Base-by-base conservation (phyloP, 2,113 vertebrate species). In the Colius striatus region DNA sequence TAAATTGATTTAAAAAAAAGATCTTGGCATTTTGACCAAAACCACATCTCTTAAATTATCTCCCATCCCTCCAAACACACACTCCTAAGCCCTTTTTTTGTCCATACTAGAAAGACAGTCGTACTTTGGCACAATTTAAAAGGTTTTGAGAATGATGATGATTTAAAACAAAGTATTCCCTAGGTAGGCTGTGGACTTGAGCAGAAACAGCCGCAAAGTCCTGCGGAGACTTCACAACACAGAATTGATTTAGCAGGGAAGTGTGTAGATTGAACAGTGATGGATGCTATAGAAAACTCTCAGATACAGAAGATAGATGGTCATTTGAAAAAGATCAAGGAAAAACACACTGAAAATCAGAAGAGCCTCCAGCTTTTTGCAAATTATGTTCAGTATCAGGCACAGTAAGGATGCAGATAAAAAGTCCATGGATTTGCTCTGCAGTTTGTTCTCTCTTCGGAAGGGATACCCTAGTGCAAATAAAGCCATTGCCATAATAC, bases 131-230 rank as follows among this genome's bases (percentile, higher is more conserved):
- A 96, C 93, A 60, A 85, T 95, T 96, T 95, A 93, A 96, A 94
- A 96, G 90, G 85, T 63, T 94, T 94, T 95, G 48, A 90, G 93
- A 90, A 88, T 71, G 38, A 84, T 75, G 82, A 88, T 93, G 83
- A 92, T 95, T 96, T 96, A 92, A 94, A 96, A 92, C 60, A 91
- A 95, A 94, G 57, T 94, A 92, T 95, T 96, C 93, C 95, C 96
- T 83, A 84, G 75, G 68, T 82, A 68, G 75, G 25, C 79, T 67
- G 76, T 51, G 61, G 87, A 81, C 79, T 95, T 95, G 92, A 97
- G 90, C 79, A 88, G 94, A 96, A 96, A 95, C 94, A 96, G 85
- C 93, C 79, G 1, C 61, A 65, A 53, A 94, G 90, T 96, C 92
- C 93, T 95, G 78, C 1, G 0, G 95, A 92, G 88, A 93, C 94